phyloP scores from a whole-genome alignment of 2,888 invertebrate species.

The Noctua janthe region DNA sequence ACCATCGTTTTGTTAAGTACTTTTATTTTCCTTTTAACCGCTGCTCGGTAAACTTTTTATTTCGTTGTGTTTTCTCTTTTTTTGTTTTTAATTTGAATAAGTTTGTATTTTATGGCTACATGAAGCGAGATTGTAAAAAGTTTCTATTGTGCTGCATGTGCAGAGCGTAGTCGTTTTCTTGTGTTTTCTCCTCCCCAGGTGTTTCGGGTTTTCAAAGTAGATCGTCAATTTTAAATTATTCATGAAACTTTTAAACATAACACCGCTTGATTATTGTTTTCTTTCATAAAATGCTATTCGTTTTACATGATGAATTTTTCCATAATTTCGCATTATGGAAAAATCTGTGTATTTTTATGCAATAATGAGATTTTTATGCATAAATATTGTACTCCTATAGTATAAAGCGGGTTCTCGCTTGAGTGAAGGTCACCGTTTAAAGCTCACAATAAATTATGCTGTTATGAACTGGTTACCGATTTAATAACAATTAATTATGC shows the following conservation, averaged over 20 bases:
- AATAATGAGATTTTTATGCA: constrained; percentile 12
- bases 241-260: neutral
- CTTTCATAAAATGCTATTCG: constrained; percentile 4
- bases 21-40: constrained; percentile 75
- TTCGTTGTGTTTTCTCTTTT: constrained; percentile 68
- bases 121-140: constrained; percentile 61
- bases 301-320: constrained; percentile 3
- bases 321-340: neutral
- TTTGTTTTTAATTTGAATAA: constrained; percentile 66
- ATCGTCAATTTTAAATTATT: constrained; percentile 8
- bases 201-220: neutral
- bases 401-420: neutral
- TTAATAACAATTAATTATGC: constrained; percentile 48
- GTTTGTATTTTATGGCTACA: constrained; percentile 66
- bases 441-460: constrained; percentile 29
- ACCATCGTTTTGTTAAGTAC: constrained; percentile 71
- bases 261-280: neutral
- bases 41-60: constrained; percentile 73
- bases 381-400: neutral
- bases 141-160: constrained; percentile 51
- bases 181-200: constrained; percentile 18
- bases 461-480: constrained; percentile 32
- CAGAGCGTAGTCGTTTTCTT: constrained; percentile 27
- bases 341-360: neutral
- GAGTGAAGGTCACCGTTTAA: constrained; percentile 33